A percentile compares a stretch with the other conserved stretches of the same genome.
Evolutionary conservation across 2,113 vertebrate genomes (phyloP).

Genomic region (Loxodonta africana): DNA sequence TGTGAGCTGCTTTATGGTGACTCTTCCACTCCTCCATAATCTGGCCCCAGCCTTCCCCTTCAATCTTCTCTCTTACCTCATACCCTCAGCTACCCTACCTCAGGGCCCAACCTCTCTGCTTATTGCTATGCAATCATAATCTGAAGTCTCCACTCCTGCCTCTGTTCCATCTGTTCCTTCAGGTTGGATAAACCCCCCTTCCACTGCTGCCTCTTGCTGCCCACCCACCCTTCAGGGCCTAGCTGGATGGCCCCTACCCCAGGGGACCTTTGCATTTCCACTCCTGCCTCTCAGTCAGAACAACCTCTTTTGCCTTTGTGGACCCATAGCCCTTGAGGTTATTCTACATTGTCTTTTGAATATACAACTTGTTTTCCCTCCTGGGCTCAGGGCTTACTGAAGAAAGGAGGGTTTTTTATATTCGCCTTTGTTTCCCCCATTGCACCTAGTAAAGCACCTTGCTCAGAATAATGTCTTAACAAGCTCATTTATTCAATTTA

Average conservation of each 20-base stretch:
- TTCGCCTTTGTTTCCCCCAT: not conserved
- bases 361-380: not conserved
- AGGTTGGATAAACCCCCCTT: not conserved
- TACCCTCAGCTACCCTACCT: not conserved
- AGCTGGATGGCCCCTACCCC: not conserved
- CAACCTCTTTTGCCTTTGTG: not conserved
- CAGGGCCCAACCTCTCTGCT: not conserved
- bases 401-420: not conserved
- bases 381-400: not conserved
- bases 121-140: not conserved
- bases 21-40: not conserved
- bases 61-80: not conserved
- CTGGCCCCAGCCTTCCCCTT: too few species aligned
- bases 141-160: not conserved
- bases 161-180: not conserved
- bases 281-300: not conserved
- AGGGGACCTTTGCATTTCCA: not conserved
- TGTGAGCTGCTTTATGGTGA: not conserved
- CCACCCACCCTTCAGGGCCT: not conserved
- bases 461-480: not conserved
- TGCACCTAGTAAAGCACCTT: not conserved
- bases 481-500: slow-evolving; percentile 11
- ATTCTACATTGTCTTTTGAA: not conserved
- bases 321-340: not conserved
- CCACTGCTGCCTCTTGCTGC: not conserved